Conservation (phyloP, 2,113 vertebrate species). For the Ptilonorhynchus violaceus region DNA sequence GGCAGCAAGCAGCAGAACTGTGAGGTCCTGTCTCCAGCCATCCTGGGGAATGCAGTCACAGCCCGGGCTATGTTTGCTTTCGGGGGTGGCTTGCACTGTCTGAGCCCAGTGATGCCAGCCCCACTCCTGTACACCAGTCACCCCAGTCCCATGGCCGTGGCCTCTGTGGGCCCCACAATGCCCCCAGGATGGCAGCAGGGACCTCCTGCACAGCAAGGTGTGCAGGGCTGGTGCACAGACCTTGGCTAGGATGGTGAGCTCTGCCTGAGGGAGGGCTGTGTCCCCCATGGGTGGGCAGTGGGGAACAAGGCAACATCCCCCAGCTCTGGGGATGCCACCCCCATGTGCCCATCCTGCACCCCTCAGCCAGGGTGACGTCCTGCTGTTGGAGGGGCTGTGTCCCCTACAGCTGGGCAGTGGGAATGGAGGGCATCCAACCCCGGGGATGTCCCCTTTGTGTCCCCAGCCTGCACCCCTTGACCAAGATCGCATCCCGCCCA, state of each 20-base stretch:
- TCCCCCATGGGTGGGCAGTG: fast-evolving
- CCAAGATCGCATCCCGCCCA: neutral
- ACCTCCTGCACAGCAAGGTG: fast-evolving
- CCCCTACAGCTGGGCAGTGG: fast-evolving
- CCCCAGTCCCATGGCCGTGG: fast-evolving
- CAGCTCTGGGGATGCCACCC: neutral
- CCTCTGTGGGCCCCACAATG: fast-evolving
- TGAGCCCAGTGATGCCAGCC: neutral
- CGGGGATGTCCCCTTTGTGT: neutral
- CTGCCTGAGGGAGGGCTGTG: neutral
- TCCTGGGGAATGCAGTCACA: fast-evolving
- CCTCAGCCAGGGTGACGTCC: neutral
- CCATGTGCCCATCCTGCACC: neutral
- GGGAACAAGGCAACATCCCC: neutral
- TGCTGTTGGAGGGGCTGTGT: neutral
- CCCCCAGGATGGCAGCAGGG: neutral
- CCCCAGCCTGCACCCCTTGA: neutral
- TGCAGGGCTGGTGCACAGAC: neutral
- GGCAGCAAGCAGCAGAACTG: neutral
- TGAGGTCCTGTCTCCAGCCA: neutral
- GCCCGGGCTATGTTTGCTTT: neutral
- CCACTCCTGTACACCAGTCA: neutral
- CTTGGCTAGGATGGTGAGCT: fast-evolving
- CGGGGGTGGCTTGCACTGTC: neutral
- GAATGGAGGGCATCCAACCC: neutral